A percentile compares a stretch with the other conserved stretches of the same genome.
Conservation (phyloP, 2,888 invertebrate species). For the Podabrus alpinus region DNA sequence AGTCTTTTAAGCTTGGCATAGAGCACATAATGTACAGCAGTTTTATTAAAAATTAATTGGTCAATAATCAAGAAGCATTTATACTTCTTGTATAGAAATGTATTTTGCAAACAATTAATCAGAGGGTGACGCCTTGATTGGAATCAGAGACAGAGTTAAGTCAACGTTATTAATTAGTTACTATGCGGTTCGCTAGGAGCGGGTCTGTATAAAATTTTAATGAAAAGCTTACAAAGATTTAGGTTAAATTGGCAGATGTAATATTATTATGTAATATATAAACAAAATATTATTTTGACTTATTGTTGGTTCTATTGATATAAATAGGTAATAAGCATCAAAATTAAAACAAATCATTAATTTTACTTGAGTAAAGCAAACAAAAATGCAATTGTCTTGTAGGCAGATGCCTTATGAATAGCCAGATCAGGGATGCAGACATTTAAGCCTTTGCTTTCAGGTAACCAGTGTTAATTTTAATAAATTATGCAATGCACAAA, state of each 20-base stretch:
- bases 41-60: not conserved
- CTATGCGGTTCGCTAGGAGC: not conserved
- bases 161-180: slow-evolving; percentile 4
- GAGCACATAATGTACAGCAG: not conserved
- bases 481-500: too few relatives aligned
- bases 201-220: not conserved
- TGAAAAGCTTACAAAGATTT: not conserved
- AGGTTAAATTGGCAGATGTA: not conserved
- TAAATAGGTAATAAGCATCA: not conserved
- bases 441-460: not conserved
- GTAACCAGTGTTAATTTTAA: not conserved
- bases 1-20: not conserved
- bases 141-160: slow-evolving; percentile 4
- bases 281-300: not conserved
- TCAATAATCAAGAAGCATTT: not conserved
- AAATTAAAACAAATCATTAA: not conserved
- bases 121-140: slow-evolving; percentile 1
- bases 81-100: not conserved
- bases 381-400: not conserved
- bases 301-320: not conserved
- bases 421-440: too few relatives aligned
- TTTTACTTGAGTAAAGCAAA: not conserved
- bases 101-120: slow-evolving; percentile 3
- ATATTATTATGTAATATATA: not conserved
- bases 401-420: not conserved